phyloP scores from a whole-genome alignment of 2,888 invertebrate species.

The Steromphala cineraria region DNA sequence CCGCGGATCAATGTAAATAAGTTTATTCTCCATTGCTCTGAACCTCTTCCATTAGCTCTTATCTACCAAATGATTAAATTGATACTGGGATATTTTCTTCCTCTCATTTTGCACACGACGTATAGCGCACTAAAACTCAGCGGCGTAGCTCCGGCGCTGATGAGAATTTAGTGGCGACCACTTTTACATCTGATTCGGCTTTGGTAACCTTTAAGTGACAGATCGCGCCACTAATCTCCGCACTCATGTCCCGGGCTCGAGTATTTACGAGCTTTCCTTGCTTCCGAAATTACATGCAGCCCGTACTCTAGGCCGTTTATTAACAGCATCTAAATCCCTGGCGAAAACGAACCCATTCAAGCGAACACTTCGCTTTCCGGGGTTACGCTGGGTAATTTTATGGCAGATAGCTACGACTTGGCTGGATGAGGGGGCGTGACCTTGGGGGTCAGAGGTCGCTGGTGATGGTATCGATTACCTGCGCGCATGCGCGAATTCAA shows the following conservation, averaged over 20 bases:
- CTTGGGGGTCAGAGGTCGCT: not conserved
- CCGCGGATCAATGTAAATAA: too few species aligned
- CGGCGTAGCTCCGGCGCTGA: too few species aligned
- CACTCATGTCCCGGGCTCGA: not conserved
- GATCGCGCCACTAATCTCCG: not conserved
- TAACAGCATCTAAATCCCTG: conserved; percentile 16
- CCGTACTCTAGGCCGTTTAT: not conserved
- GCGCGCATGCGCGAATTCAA: conserved; percentile 11
- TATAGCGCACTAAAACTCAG: too few species aligned
- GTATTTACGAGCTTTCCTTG: not conserved
- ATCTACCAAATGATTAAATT: too few species aligned
- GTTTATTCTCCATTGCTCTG: too few species aligned
- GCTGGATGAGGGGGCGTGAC: conserved; percentile 6
- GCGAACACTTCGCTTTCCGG: conserved; percentile 13
- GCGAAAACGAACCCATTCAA: conserved; percentile 19
- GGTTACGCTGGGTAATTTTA: conserved; percentile 14
- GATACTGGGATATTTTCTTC: too few species aligned
- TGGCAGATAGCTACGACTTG: conserved; percentile 17
- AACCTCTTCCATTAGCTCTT: too few species aligned
- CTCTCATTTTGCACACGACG: too few species aligned
- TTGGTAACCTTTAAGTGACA: conserved; percentile 9
- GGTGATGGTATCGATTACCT: conserved; percentile 16
- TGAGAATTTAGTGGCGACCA: not conserved
- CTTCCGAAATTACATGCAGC: conserved; percentile 1
- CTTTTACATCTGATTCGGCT: not conserved